Evolutionary conservation across 2,797 vertebrate species (phyloP), one percentile per base, ranked within the genome.

Genomic region (Moxostoma hubbsi): DNA sequence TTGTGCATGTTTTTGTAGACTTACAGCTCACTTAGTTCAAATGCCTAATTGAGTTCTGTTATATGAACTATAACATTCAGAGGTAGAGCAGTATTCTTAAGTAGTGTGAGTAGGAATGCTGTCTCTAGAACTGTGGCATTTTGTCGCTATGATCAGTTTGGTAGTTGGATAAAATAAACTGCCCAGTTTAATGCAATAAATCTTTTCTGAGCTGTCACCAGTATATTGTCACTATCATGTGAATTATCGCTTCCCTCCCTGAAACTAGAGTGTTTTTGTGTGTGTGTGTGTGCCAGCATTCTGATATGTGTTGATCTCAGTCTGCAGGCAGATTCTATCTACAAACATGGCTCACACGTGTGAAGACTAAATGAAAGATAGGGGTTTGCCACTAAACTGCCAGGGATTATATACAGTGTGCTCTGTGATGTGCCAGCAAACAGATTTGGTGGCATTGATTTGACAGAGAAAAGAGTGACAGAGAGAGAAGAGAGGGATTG

Each of bases 361-460:
- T 90, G 87, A 89, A 89, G 89, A 87, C 72, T 73, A 86, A 90
- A 88, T 83, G 87, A 81, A 89, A 92, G 83, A 82, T 76, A 9
- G 61, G 91, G 85, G 90, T 87, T 93, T 89, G 91, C 82, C 90
- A 93, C 94, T 92, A 90, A 93, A 91, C 90, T 86, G 84, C 81
- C 73, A 89, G 88, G 92, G 93, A 94, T 95, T 95, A 95, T 93
- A 90, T 91, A 89, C 92, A 88, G 89, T 91, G 92, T 89, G 87
- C 88, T 87, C 80, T 90, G 90, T 92, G 91, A 93, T 92, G 89
- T 87, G 89, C 90, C 90, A 92, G 93, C 92, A 93, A 90, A 90
- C 80, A 89, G 93, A 93, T 94, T 94, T 93, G 83, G 67, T 87
- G 85, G 84, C 88, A 87, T 83, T 70, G 88, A 87, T 91, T 89